Evolutionary conservation across 2,888 invertebrate species (phyloP), one percentile per base, ranked within the genome.

Genomic region (Ophioninae sp.): DNA sequence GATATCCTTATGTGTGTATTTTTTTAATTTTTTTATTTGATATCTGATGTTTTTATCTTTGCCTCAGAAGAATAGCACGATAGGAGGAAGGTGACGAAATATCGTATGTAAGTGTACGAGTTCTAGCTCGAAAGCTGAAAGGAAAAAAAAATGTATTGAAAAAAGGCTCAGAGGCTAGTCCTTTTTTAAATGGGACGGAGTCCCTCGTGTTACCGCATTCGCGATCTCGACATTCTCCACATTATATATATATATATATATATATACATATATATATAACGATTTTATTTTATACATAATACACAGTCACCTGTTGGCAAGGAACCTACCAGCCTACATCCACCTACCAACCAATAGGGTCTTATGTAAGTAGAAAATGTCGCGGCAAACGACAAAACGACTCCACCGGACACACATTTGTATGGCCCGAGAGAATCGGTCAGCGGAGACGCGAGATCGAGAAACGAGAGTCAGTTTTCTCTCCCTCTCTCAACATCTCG

Each of bases 281-380:
- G 62, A 80, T 81, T 86, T 86, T 84, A 86, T 81, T 78, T 78
- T 87, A 39, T 57, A 67, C 64, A 78, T 78, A 79, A 83, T 74
- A 80, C 78, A 70, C 61, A 76, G 84, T 83, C 76, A 69, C 70
- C 79, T 79, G 81, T 75, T 76, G 72, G 64, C 81, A 65, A 78
- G 20, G 69, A 70, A 79, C 56, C 73, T 62, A 67, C 72, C 75
- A 39, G 69, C 77, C 65, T 80, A 68, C 62, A 82, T 75, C 82
- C 50, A 85, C 79, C 86, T 79, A 86, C 85, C 81, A 59, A 82
- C 80, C 70, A 82, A 85, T 83, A 84, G 84, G 80, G 78, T 77
- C 85, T 89, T 89, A 89, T 82, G 84, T 89, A 89, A 89, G 89
- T 74, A 83, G 82, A 83, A 85, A 81, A 81, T 78, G 84, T 82